These are phyloP conservation scores for Scaeva pyrastri DNA, from an alignment of 2,888 invertebrate genomes.

Conservation along the genomic window DNA sequence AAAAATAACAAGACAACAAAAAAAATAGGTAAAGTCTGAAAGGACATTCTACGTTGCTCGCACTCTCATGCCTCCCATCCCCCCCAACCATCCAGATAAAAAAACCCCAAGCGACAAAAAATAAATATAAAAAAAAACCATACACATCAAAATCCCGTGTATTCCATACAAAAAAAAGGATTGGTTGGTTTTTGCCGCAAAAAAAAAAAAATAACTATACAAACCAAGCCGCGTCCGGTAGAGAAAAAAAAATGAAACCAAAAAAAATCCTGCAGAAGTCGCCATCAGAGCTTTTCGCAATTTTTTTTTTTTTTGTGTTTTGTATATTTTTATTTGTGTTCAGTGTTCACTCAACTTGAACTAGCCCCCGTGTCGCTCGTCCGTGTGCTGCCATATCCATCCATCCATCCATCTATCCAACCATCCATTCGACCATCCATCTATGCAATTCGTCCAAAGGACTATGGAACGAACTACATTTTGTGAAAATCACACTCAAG, in stretches of 20 bases:
- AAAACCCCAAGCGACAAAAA: conserved; percentile 39
- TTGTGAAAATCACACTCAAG: conserved; percentile 73
- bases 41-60: conserved; percentile 32
- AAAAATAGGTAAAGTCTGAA: conserved; percentile 23
- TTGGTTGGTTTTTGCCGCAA: conserved; percentile 61
- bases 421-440: conserved; percentile 45
- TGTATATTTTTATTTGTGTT: conserved; percentile 68
- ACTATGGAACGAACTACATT: conserved; percentile 69
- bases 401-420: conserved; percentile 34
- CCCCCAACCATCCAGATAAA: not conserved
- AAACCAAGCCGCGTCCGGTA: conserved; percentile 9
- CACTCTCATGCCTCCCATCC: not conserved
- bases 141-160: conserved; percentile 32
- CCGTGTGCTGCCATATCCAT: conserved; percentile 32
- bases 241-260: conserved; percentile 40
- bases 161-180: conserved; percentile 32
- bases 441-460: conserved; percentile 72
- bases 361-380: conserved; percentile 50
- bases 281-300: conserved; percentile 30
- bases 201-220: conserved; percentile 2
- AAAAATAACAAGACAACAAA: conserved; percentile 12
- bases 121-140: conserved; percentile 19
- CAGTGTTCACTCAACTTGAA: conserved; percentile 74
- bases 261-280: conserved; percentile 64
- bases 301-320: conserved; percentile 5